These are phyloP conservation scores for Cecidostiba fungosa DNA, from an alignment of 2,888 invertebrate species.

Conservation along the genomic window DNA sequence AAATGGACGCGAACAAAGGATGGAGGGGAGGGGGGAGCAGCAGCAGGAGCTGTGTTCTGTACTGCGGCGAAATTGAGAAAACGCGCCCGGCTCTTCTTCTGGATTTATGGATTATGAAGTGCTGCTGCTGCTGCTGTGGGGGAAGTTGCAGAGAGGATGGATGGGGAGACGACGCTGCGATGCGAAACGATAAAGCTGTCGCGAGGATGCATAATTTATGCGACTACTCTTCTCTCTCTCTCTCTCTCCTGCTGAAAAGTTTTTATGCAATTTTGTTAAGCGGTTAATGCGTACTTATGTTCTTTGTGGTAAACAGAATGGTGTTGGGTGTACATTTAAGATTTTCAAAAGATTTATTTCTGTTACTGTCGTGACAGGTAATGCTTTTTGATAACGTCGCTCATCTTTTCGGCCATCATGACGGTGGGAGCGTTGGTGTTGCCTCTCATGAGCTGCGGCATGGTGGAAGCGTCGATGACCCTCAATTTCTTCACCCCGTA, in stretches of 20 bases:
- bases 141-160: constrained; percentile 69
- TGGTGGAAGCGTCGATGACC: constrained; percentile 85
- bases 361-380: constrained; percentile 76
- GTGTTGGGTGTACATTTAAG: neutral
- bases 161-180: constrained; percentile 72
- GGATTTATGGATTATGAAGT: constrained; percentile 78
- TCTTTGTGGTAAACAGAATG: neutral
- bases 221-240: constrained; percentile 60
- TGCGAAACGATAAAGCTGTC: constrained; percentile 75
- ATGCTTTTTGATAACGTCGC: constrained; percentile 83
- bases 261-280: constrained; percentile 2
- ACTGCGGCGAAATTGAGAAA: constrained; percentile 63
- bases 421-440: constrained; percentile 85
- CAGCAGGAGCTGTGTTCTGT: constrained; percentile 9
- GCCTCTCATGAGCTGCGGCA: constrained; percentile 84
- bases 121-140: constrained; percentile 59
- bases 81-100: constrained; percentile 71
- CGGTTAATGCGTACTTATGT: neutral
- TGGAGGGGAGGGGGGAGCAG: neutral
- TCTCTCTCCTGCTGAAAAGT: neutral
- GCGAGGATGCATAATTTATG: constrained; percentile 77
- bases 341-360: too few species aligned
- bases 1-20: constrained; percentile 72
- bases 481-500: constrained; percentile 82
- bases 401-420: constrained; percentile 87